These are phyloP conservation scores for Branchinecta sandiegonensis DNA, from an alignment of 2,888 invertebrate genomes.

Conservation along the genomic window DNA sequence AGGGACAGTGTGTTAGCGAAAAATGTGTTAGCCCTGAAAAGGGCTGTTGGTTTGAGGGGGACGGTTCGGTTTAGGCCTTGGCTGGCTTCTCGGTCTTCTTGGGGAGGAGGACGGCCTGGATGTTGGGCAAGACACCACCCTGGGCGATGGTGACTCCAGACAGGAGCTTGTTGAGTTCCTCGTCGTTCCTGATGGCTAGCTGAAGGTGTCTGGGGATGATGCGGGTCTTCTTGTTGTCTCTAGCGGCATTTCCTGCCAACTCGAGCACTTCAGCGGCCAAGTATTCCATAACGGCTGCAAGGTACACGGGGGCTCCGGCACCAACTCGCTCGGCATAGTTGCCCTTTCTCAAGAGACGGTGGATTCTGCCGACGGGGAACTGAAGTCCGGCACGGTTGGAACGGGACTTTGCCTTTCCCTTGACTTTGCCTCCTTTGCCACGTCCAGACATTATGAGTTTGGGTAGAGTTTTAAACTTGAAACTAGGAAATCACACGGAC, in stretches of 20 bases:
- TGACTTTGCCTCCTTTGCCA: constrained; percentile 35
- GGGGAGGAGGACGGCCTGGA: constrained; percentile 56
- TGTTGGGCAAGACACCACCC: constrained; percentile 69
- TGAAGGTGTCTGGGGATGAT: constrained; percentile 66
- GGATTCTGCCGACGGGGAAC: constrained; percentile 32
- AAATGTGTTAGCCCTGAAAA: too few species aligned
- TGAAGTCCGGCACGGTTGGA: constrained; percentile 33
- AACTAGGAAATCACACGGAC: too few species aligned
- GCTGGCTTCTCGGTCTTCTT: constrained; percentile 44
- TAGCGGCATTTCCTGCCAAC: constrained; percentile 38
- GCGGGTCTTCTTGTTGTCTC: constrained; percentile 39
- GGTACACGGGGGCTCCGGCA: constrained; percentile 34
- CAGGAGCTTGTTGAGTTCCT: constrained; percentile 60
- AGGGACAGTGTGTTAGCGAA: too few species aligned
- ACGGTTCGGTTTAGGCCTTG: too few species aligned
- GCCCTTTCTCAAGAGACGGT: constrained; percentile 36
- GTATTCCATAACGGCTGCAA: constrained; percentile 37
- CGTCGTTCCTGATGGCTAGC: constrained; percentile 63
- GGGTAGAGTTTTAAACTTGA: too few species aligned
- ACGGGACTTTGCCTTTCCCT: constrained; percentile 39
- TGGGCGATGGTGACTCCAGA: constrained; percentile 65
- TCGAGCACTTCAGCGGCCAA: constrained; percentile 38
- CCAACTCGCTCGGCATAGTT: constrained; percentile 42
- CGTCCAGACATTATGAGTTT: constrained; percentile 32
- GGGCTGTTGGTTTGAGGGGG: too few species aligned